phyloP scores from a whole-genome alignment of 2,113 vertebrate genomes.

The Hippocampus guttulatus region DNA sequence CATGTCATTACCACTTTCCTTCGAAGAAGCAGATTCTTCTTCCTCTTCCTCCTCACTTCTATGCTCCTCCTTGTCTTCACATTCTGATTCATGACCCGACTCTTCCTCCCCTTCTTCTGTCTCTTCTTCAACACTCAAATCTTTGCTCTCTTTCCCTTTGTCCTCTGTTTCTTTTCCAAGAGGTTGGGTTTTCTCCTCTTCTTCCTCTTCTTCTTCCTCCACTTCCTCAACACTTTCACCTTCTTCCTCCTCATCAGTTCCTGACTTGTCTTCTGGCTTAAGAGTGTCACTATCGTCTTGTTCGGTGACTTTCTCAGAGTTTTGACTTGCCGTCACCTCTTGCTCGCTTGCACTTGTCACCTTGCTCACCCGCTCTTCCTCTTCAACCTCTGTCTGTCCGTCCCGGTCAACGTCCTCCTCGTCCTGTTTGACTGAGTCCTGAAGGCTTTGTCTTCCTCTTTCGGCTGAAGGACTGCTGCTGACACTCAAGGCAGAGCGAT shows the following conservation, averaged over 20 bases:
- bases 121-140: neutral
- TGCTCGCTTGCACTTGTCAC: constrained; percentile 10
- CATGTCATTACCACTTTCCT: neutral
- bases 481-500: constrained; percentile 42
- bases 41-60: constrained; percentile 10
- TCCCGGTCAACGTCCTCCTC: constrained; percentile 10
- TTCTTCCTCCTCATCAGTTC: constrained; percentile 16
- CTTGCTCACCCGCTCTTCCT: constrained; percentile 14
- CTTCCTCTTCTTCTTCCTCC: constrained; percentile 15
- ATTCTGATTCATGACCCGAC: neutral
- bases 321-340: constrained; percentile 24
- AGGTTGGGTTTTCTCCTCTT: neutral
- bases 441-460: constrained; percentile 9
- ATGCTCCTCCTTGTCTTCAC: constrained; percentile 15
- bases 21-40: neutral
- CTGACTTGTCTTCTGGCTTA: constrained; percentile 16
- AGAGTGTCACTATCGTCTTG: constrained; percentile 33
- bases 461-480: constrained; percentile 41
- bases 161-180: neutral
- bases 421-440: neutral
- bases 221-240: neutral
- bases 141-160: constrained; percentile 1
- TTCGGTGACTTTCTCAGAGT: constrained; percentile 3
- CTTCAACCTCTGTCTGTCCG: constrained; percentile 25
- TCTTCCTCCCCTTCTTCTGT: neutral